Evolutionary conservation across 2,888 invertebrate species (phyloP).

Genomic region (Eurois occulta): DNA sequence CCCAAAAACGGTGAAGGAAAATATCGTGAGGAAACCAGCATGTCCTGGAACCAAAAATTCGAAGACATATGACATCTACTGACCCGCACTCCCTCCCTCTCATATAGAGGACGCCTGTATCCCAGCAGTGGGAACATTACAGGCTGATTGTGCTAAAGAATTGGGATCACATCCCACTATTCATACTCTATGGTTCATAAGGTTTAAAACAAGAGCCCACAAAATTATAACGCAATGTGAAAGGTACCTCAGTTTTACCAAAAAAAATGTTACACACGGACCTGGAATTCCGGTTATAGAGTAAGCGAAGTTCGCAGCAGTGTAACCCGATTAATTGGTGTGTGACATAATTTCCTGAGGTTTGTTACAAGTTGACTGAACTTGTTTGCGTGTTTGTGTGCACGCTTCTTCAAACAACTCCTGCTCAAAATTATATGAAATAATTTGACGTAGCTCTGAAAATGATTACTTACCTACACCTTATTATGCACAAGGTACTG

Average conservation of each 20-base stretch:
- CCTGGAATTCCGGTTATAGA: background rate
- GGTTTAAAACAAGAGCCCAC: background rate
- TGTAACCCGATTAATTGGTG: constrained; percentile 42
- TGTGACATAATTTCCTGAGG: constrained; percentile 52
- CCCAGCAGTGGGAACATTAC: too few relatives aligned
- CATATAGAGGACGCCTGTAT: too few relatives aligned
- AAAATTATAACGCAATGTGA: background rate
- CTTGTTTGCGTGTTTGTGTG: constrained; percentile 66
- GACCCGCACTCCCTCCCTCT: too few relatives aligned
- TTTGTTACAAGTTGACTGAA: constrained; percentile 63
- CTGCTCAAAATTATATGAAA: constrained; percentile 47
- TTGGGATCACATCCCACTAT: background rate
- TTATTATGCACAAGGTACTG: too few relatives aligned
- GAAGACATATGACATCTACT: too few relatives aligned
- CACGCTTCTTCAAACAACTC: constrained; percentile 60
- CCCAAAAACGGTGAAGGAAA: too few relatives aligned
- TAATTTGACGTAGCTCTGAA: constrained; percentile 62
- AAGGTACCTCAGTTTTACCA: background rate
- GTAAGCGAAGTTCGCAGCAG: constrained; percentile 11
- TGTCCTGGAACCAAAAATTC: too few relatives aligned
- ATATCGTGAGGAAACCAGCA: too few relatives aligned
- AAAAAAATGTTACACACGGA: background rate
- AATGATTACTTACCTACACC: constrained; percentile 63
- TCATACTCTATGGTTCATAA: background rate
- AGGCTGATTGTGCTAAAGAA: too few relatives aligned